Percentiles rank a stretch among this genome's conserved stretches.
Evolutionary conservation across 1,140 invertebrate species (phyloP).

Genomic region (Bradynema listronoti): DNA sequence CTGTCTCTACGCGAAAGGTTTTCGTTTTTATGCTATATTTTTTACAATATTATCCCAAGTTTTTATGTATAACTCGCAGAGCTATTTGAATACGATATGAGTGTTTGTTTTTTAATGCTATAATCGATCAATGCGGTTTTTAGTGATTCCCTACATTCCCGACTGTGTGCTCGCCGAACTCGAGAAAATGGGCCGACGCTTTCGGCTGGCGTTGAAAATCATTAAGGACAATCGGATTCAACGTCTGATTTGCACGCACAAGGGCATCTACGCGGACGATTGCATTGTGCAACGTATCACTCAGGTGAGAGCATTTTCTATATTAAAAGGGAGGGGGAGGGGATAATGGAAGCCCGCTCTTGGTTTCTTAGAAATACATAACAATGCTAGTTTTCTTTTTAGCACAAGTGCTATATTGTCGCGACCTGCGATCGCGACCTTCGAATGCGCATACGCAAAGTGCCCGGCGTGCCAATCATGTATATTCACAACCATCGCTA

Average conservation of each 20-base stretch:
- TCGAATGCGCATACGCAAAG: conserved; percentile 88
- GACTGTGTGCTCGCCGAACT: conserved; percentile 98
- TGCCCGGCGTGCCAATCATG: conserved; percentile 98
- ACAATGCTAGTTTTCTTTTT: conserved; percentile 58
- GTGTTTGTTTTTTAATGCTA: conserved; percentile 6
- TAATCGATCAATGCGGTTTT: conserved; percentile 25
- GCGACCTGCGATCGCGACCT: conserved; percentile 97
- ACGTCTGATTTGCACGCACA: conserved; percentile 83
- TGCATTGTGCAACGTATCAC: conserved; percentile 91
- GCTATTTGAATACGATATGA: no score
- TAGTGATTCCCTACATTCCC: conserved; percentile 87
- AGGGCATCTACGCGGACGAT: conserved; percentile 98
- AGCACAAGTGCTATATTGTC: conserved; percentile 99
- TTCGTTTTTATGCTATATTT: conserved; percentile 9
- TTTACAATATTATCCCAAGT: conserved; percentile 20
- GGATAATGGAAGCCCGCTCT: no score
- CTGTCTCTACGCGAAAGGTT: conserved; percentile 93
- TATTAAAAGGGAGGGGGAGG: no score
- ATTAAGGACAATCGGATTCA: conserved; percentile 91
- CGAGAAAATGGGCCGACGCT: conserved; percentile 91
- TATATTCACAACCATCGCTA: conserved; percentile 73
- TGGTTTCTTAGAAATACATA: no score
- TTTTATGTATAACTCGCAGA: background rate
- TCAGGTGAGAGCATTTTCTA: no score
- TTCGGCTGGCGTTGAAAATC: conserved; percentile 87